phyloP scores from a whole-genome alignment of 2,888 invertebrate genomes.

The Aproaerema taeniolella region DNA sequence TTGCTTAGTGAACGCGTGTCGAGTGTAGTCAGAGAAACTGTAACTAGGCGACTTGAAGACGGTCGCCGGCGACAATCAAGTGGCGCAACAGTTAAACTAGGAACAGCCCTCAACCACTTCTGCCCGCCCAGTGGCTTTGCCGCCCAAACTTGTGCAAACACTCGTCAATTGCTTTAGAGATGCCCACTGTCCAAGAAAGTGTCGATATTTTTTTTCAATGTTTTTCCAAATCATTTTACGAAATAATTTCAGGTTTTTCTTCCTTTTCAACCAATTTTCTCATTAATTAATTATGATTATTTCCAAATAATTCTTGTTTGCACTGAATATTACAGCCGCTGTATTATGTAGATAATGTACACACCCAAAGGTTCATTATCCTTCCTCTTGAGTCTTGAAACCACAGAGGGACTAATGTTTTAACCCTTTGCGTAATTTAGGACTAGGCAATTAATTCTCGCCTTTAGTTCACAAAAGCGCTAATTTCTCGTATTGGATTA shows the following conservation, averaged over 20 bases:
- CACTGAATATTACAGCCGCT: too few species aligned
- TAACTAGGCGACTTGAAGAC: conserved; percentile 14
- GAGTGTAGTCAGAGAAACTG: conserved; percentile 5
- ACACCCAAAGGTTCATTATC: too few species aligned
- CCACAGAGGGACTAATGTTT: too few species aligned
- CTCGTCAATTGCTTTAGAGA: conserved; percentile 62
- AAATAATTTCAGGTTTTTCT: too few species aligned
- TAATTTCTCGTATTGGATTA: background rate
- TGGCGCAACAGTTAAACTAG: conserved; percentile 71
- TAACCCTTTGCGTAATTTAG: conserved; percentile 4
- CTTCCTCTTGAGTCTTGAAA: too few species aligned
- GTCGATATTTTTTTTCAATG: conserved; percentile 24
- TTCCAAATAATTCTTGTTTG: too few species aligned
- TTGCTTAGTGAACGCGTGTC: conserved; percentile 2
- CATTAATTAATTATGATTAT: too few species aligned
- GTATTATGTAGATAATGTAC: too few species aligned
- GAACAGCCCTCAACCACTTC: conserved; percentile 65
- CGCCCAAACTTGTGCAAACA: conserved; percentile 70
- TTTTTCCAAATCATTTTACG: too few species aligned
- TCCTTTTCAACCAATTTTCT: too few species aligned
- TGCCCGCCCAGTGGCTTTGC: conserved; percentile 51
- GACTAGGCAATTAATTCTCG: conserved; percentile 1
- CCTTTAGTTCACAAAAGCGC: background rate
- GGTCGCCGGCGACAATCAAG: conserved; percentile 48
- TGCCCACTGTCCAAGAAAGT: conserved; percentile 23